These are phyloP conservation scores for Clanis bilineata DNA, from an alignment of 2,888 invertebrate genomes.

Conservation along the genomic window DNA sequence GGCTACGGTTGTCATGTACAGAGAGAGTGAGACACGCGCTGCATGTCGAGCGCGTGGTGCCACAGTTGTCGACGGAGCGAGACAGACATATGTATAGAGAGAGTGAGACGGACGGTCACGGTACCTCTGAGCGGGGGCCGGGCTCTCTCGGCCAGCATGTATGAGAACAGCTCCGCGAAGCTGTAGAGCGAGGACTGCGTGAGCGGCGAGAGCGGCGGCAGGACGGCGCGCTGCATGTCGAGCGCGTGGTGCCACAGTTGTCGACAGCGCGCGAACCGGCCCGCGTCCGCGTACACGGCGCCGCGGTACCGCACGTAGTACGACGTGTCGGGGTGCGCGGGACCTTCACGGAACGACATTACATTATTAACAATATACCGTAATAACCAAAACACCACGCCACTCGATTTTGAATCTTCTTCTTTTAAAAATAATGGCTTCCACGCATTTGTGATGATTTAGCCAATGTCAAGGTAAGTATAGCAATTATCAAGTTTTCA, in stretches of 20 bases:
- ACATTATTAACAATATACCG: too few relatives aligned
- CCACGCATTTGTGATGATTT: too few relatives aligned
- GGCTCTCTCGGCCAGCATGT: slow-evolving; percentile 95
- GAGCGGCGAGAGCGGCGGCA: slow-evolving; percentile 96
- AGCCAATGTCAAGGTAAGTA: too few relatives aligned
- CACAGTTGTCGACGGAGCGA: neutral
- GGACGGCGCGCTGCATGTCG: slow-evolving; percentile 96
- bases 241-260: slow-evolving; percentile 98
- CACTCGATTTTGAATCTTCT: too few relatives aligned
- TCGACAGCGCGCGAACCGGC: slow-evolving; percentile 95
- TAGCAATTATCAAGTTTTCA: too few relatives aligned
- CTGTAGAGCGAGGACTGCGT: slow-evolving; percentile 97
- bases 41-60: neutral
- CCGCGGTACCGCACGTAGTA: slow-evolving; percentile 97
- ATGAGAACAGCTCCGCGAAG: slow-evolving; percentile 96
- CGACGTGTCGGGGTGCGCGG: slow-evolving; percentile 97
- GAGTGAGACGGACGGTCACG: too few relatives aligned
- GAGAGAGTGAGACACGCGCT: too few relatives aligned
- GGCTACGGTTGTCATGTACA: too few relatives aligned
- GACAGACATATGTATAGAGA: neutral
- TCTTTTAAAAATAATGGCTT: too few relatives aligned
- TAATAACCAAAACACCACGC: too few relatives aligned
- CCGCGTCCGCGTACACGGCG: slow-evolving; percentile 96
- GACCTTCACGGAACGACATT: slow-evolving; percentile 78
- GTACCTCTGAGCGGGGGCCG: slow-evolving; percentile 84